Evolutionary conservation across 2,888 invertebrate species (phyloP).

Genomic region (Xanthia togata): DNA sequence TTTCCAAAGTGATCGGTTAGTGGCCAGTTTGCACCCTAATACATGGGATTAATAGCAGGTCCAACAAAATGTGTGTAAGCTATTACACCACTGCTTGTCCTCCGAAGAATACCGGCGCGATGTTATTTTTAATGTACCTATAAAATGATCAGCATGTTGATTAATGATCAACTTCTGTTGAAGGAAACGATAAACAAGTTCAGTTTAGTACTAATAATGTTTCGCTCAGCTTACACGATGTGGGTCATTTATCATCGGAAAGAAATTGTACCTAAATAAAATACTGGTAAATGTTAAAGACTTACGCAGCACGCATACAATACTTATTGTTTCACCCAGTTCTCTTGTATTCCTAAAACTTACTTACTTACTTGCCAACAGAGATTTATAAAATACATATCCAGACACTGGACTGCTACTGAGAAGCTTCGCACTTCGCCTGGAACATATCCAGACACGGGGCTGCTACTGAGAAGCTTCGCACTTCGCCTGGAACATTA

Average conservation of each 20-base stretch:
- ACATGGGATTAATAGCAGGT: background rate
- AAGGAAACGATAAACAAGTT: constrained; percentile 37
- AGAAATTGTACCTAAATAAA: background rate
- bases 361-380: no score
- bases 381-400: background rate
- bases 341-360: background rate
- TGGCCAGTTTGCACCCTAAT: background rate
- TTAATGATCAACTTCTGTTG: constrained; percentile 38
- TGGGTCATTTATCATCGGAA: constrained; percentile 13
- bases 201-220: constrained; percentile 26
- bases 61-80: background rate
- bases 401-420: background rate
- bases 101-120: no score
- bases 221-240: constrained; percentile 15
- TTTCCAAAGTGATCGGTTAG: background rate
- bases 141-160: constrained; percentile 38
- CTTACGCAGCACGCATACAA: background rate
- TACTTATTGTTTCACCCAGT: background rate
- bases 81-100: background rate
- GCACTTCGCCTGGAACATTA: background rate
- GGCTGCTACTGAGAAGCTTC: background rate
- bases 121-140: background rate
- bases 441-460: no score
- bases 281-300: background rate
- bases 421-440: background rate